Evolutionary conservation across 2,113 vertebrate genomes (phyloP).

Genomic region (Macheiramphus alcinus): DNA sequence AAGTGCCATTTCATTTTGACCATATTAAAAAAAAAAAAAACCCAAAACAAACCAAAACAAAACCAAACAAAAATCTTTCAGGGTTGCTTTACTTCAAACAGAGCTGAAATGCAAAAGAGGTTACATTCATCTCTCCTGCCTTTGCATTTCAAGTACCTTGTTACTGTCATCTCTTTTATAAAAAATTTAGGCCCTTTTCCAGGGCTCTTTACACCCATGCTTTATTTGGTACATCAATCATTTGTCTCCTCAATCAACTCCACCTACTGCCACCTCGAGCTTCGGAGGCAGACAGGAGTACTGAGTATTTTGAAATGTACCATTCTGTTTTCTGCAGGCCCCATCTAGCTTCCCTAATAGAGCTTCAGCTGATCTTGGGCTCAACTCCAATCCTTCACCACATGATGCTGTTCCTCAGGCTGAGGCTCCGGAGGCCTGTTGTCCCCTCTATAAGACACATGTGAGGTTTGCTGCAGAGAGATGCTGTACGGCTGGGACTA

Average conservation of each 20-base stretch:
- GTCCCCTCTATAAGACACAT: accelerated
- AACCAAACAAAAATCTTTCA: too few relatives aligned
- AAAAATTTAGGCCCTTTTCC: not conserved
- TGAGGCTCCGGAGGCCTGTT: not conserved
- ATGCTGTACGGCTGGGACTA: not conserved
- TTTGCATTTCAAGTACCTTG: not conserved
- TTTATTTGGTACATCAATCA: not conserved
- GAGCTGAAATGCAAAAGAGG: not conserved
- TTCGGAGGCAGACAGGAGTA: not conserved
- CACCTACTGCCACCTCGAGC: not conserved
- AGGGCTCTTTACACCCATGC: not conserved
- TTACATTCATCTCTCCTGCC: too few relatives aligned
- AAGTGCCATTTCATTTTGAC: not conserved
- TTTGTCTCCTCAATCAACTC: not conserved
- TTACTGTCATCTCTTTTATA: not conserved
- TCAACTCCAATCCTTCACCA: not conserved
- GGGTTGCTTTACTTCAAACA: not conserved
- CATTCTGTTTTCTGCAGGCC: accelerated
- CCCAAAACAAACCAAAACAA: not conserved
- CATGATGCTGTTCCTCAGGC: not conserved
- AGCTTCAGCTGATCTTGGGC: not conserved
- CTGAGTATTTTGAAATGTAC: not conserved
- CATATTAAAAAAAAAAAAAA: not conserved
- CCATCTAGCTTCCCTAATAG: accelerated
- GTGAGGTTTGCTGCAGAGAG: not conserved